A percentile compares a stretch with the other conserved stretches of the same genome.
Conservation (phyloP, 2,113 vertebrate genomes). For the Phodopus roborovskii region DNA sequence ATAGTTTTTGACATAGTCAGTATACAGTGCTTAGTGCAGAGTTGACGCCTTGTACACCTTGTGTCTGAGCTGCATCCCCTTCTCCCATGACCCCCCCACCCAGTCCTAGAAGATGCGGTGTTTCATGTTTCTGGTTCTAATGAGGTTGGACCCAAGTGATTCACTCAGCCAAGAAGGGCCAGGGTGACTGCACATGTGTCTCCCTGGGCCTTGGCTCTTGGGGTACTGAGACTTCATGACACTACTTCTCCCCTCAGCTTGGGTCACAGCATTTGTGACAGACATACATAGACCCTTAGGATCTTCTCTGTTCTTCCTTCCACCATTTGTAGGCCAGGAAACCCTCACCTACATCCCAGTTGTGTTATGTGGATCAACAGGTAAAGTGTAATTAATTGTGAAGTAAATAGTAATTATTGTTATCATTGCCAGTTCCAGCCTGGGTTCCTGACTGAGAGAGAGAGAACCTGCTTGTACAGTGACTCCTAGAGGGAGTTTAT, state of each 20-base stretch:
- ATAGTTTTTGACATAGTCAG: background rate
- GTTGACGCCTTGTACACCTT: background rate
- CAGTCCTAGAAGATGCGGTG: constrained; percentile 7
- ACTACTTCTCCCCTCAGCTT: background rate
- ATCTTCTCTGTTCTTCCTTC: constrained; percentile 9
- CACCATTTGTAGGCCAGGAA: constrained; percentile 22
- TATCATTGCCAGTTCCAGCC: background rate
- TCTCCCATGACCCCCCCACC: background rate
- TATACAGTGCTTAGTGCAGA: background rate
- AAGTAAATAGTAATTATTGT: constrained; percentile 70
- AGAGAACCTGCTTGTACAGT: constrained; percentile 29
- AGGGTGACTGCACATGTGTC: background rate
- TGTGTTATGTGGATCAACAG: background rate
- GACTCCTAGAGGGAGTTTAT: constrained; percentile 24
- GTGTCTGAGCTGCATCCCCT: background rate
- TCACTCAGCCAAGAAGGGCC: background rate
- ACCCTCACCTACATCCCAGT: constrained; percentile 50
- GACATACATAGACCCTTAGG: background rate
- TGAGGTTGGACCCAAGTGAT: background rate
- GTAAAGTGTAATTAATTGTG: constrained; percentile 53
- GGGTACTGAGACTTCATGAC: background rate
- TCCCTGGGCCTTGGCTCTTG: background rate
- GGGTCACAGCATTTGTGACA: background rate
- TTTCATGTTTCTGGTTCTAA: background rate
- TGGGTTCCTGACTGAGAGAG: constrained; percentile 38